Conservation (phyloP, 2,888 invertebrate genomes). For the Crocallis elinguaria region DNA sequence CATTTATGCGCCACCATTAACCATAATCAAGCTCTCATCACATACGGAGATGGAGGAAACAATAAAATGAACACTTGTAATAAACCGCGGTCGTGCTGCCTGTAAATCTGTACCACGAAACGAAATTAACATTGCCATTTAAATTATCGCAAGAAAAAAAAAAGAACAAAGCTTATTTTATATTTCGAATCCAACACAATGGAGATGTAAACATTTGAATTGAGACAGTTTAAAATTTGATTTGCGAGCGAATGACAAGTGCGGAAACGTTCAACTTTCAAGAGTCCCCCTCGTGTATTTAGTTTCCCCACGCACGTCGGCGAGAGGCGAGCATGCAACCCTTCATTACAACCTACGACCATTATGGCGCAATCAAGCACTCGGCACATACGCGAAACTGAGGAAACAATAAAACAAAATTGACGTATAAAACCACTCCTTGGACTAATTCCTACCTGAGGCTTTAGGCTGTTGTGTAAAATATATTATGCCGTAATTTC, state of each 20-base stretch:
- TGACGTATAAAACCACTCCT: slow-evolving; percentile 78
- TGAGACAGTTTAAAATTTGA: slow-evolving; percentile 62
- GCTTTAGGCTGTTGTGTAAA: slow-evolving; percentile 63
- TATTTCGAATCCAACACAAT: slow-evolving; percentile 31
- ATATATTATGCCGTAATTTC: slow-evolving; percentile 63
- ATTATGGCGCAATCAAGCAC: slow-evolving; percentile 80
- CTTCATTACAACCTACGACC: slow-evolving; percentile 77
- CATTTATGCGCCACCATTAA: slow-evolving; percentile 76
- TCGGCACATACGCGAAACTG: slow-evolving; percentile 80
- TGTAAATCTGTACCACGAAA: slow-evolving; percentile 20
- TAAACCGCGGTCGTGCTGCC: slow-evolving; percentile 42
- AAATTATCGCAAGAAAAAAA: slow-evolving; percentile 26
- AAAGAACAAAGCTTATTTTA: slow-evolving; percentile 16
- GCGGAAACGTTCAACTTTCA: slow-evolving; percentile 72
- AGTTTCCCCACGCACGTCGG: slow-evolving; percentile 69
- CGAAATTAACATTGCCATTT: slow-evolving; percentile 24
- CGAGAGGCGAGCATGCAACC: slow-evolving; percentile 71
- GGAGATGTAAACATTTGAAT: slow-evolving; percentile 46
- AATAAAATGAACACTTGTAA: slow-evolving; percentile 70
- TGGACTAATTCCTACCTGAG: slow-evolving; percentile 65
- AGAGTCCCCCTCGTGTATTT: slow-evolving; percentile 68
- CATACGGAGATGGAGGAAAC: slow-evolving; percentile 73
- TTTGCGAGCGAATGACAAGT: slow-evolving; percentile 67
- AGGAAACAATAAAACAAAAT: slow-evolving; percentile 81
- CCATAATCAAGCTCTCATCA: slow-evolving; percentile 75